These are phyloP conservation scores for Tromatobia lineatoria DNA, from an alignment of 2,888 invertebrate species.

Conservation along the genomic window DNA sequence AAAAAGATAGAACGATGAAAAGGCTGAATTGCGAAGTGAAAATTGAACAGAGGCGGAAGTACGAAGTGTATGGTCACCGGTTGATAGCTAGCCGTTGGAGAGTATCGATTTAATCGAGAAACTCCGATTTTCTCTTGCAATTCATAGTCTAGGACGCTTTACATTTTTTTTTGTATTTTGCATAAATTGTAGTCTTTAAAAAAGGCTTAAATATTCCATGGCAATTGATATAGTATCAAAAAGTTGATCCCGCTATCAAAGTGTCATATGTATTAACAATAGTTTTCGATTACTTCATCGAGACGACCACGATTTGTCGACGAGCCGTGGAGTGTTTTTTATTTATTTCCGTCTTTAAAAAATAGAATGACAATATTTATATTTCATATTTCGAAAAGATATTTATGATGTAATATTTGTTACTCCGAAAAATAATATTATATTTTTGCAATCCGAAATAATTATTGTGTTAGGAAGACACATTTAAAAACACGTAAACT, in stretches of 20 bases:
- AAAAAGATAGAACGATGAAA: constrained; percentile 44
- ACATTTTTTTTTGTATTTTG: background rate
- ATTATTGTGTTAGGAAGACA: too few relatives aligned
- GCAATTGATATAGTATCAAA: too few relatives aligned
- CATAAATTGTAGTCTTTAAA: background rate
- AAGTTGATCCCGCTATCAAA: too few relatives aligned
- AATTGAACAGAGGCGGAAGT: constrained; percentile 79
- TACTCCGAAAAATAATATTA: too few relatives aligned
- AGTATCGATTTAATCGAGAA: constrained; percentile 67
- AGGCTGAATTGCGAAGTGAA: constrained; percentile 73
- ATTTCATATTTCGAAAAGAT: too few relatives aligned
- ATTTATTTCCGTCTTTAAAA: background rate
- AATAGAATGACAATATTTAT: too few relatives aligned
- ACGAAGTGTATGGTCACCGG: constrained; percentile 67
- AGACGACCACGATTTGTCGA: too few relatives aligned
- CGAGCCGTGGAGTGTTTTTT: too few relatives aligned
- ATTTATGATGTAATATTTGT: too few relatives aligned
- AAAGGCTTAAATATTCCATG: background rate
- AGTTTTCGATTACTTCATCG: too few relatives aligned
- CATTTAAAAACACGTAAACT: background rate
- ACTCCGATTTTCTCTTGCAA: constrained; percentile 1
- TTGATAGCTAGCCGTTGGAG: constrained; percentile 61
- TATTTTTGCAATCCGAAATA: too few relatives aligned
- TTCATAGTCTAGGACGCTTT: background rate
- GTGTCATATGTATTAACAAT: too few relatives aligned